phyloP scores from a whole-genome alignment of 30 jellyfish, hydroid and myxozoan species.

The Haliclystus octoradiatus region DNA sequence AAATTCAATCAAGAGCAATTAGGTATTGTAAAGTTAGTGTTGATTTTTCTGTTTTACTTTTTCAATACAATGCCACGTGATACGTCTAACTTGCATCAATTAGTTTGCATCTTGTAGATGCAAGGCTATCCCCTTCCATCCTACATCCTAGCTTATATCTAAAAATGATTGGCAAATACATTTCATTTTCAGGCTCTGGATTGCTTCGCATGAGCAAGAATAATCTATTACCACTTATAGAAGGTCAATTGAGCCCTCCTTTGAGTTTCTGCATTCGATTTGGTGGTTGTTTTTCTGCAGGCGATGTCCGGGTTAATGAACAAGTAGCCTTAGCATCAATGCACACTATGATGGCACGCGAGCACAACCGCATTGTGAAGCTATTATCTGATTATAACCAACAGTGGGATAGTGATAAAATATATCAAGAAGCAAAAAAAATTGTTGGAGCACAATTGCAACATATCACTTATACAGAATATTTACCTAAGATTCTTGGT shows the following conservation, averaged over 20 bases:
- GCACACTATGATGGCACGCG: conserved; percentile 72
- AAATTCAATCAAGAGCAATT: too few species aligned
- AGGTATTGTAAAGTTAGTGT: too few species aligned
- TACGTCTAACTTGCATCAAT: too few species aligned
- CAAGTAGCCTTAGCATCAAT: conserved; percentile 55
- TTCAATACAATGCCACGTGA: too few species aligned
- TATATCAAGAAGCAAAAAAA: conserved; percentile 61
- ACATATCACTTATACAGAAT: conserved; percentile 60
- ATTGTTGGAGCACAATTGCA: conserved; percentile 66
- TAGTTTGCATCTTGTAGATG: too few species aligned
- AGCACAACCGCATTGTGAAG: conserved; percentile 64
- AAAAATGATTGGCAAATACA: too few species aligned
- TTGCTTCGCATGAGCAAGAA: conserved; percentile 27
- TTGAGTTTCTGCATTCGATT: conserved; percentile 50
- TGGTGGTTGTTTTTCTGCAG: conserved; percentile 89
- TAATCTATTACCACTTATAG: conserved; percentile 46
- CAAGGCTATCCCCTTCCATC: too few species aligned
- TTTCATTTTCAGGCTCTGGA: conserved; percentile 62
- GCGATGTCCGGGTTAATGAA: conserved; percentile 76
- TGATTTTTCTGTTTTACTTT: too few species aligned
- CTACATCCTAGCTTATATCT: too few species aligned
- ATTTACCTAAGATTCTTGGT: conserved; percentile 70
- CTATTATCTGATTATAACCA: conserved; percentile 37
- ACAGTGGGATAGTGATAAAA: conserved; percentile 57
- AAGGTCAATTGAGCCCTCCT: conserved; percentile 47